Evolutionary conservation across 1,140 invertebrate species (phyloP), one percentile per base, ranked within the genome.

Genomic region (Chrysoperla carnea): DNA sequence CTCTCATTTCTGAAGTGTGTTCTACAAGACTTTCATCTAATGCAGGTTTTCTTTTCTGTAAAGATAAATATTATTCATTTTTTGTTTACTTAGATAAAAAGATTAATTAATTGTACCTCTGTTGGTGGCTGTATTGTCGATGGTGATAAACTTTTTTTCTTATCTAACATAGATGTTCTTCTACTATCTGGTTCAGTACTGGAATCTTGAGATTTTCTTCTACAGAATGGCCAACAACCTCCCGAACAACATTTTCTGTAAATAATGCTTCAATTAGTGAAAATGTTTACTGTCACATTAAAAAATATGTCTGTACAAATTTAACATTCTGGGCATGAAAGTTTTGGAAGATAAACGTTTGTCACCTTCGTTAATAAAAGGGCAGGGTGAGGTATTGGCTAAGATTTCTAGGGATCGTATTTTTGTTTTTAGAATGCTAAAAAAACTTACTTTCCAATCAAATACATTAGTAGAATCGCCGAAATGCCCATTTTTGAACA

Each of bases 1-100:
- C 85, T 52, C 81, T 78, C 74, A 90, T 89, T 48, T 82, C 68
- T 0, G 84, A 85, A 41, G 75, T 76, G 55, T 84, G 77, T 49
- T 88, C 84, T 11, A 87, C 75, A 45, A 87, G 63, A 38, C 76
- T 72, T 1, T 72, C 61, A 48, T 85, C 83, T 48, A 88, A 59
- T 57, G 84, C 83, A 59, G 83, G 79, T 63, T 75, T 88, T 59
- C 61, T 82, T 63, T 84, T 81, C 79, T 83, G 54, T 33, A 60
- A 52, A 28, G 48, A 49, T 43, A 41, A 29, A 43, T 44, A 40
- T 45, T 42, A 31, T 3, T 31, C 11, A 39, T 41, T 14, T 42
- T 17, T 15, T 23, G 12, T 15, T 17, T 27, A 13, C 14, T 9
- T 13, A 27, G 11, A 15, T 11, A 4, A 4, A 39, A 39, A 39